Conservation (phyloP, 2,797 vertebrate species). For the Acipenser oxyrinchus region DNA sequence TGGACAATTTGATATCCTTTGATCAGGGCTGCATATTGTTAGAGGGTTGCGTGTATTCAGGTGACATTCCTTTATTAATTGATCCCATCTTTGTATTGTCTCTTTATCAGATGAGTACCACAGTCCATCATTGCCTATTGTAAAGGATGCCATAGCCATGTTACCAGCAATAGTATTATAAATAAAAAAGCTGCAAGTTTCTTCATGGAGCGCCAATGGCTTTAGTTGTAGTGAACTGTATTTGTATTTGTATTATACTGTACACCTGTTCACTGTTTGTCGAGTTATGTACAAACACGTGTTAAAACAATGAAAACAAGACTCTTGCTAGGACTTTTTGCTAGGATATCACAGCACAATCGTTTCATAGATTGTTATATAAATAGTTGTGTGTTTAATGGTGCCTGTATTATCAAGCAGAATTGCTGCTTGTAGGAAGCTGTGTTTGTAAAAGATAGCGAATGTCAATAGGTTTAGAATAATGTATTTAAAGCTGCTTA, state of each 20-base stretch:
- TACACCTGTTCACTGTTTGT: no score
- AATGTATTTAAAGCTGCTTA: conserved; percentile 27
- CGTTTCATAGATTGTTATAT: conserved; percentile 37
- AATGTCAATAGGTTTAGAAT: conserved; percentile 37
- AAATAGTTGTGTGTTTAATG: conserved; percentile 42
- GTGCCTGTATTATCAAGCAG: conserved; percentile 47
- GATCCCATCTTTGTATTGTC: conserved; percentile 28
- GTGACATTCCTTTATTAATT: conserved; percentile 30
- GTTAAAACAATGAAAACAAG: conserved; percentile 12
- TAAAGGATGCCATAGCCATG: no score
- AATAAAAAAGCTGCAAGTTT: no score
- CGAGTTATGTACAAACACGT: no score
- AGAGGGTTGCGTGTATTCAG: conserved; percentile 11
- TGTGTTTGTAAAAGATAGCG: conserved; percentile 57
- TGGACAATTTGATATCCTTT: conserved; percentile 40
- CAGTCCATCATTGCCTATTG: no score
- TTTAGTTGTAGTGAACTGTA: no score
- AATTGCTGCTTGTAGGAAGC: conserved; percentile 53
- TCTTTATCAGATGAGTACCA: not conserved
- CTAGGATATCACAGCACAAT: conserved; percentile 32
- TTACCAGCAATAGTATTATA: no score
- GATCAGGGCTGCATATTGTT: conserved; percentile 31
- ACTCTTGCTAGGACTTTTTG: no score
- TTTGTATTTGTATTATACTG: no score
- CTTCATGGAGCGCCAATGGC: no score